Evolutionary conservation across 2,113 vertebrate genomes (phyloP), one percentile per base, ranked within the genome.

Genomic region (Corynorhinus townsendii): DNA sequence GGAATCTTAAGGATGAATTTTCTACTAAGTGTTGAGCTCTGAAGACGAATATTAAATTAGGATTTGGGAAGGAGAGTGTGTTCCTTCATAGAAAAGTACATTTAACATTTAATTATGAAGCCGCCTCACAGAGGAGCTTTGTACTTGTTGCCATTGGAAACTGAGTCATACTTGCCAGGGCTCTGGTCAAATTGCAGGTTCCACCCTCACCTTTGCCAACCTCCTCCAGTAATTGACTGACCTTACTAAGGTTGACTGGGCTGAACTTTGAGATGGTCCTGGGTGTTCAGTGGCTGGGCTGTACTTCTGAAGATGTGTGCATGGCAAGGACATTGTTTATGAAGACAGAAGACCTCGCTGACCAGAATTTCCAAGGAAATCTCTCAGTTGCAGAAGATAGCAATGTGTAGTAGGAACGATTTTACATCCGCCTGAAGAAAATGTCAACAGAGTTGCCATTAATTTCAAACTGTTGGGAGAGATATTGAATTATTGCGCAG

Each of bases 121-220:
- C 97, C 93, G 91, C 73, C 98, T 97, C 49, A 94, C 73, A 97
- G 96, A 98, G 97, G 75, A 97, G 97, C 97, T 93, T 95, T 97
- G 98, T 98, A 98, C 97, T 97, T 96, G 98, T 99, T 98, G 98
- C 98, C 97, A 97, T 98, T 98, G 98, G 98, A 99, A 99, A 99
- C 98, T 97, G 98, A 98, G 97, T 97, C 96, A 94, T 95, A 16
- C 52, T 92, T 4, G 6, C 88, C 40, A 0, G 64, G 89, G 73
- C 86, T 97, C 52, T 97, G 98, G 98, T 98, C 98, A 98, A 97
- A 96, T 97, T 97, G 96, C 97, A 94, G 86, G 83, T 76, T 71
- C 95, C 85, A 73, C 49, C 69, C 90, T 87, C 87, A 76, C 87
- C 77, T 90, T 96, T 59, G 26, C 80, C 88, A 88, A 91, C 94